Percentiles rank a stretch among this genome's conserved stretches.
These are phyloP conservation scores for Drosophila prosaltans DNA, from an alignment of 1,140 invertebrate species.

Conservation along the genomic window DNA sequence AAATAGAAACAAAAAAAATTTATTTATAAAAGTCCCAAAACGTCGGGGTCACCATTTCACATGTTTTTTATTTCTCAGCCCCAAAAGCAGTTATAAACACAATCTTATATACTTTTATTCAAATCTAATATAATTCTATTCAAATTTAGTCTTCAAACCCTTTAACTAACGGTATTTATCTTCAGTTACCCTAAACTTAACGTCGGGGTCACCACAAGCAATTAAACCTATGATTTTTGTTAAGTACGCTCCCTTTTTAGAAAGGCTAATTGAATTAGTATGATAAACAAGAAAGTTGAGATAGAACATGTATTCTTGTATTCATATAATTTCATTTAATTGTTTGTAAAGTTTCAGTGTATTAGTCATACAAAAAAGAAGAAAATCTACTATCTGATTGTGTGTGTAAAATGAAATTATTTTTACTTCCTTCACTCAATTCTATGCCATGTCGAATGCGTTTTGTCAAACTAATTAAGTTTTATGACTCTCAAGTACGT, in stretches of 20 bases:
- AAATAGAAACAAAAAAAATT: neutral
- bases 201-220: neutral
- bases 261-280: constrained; percentile 7
- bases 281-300: neutral
- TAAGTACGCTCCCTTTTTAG: neutral
- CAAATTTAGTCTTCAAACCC: no score
- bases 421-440: constrained; percentile 4
- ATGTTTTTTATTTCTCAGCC: neutral
- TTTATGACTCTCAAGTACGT: constrained; percentile 46
- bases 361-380: neutral
- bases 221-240: neutral
- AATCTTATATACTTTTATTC: neutral
- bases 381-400: neutral
- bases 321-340: neutral
- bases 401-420: constrained; percentile 3
- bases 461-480: constrained; percentile 62
- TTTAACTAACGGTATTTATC: no score
- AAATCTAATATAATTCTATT: no score
- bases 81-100: neutral
- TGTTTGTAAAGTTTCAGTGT: constrained; percentile 4
- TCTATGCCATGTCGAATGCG: constrained; percentile 27
- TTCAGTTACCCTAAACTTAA: neutral
- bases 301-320: neutral
- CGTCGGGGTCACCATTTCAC: neutral
- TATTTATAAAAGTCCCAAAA: neutral